Conservation (phyloP, 2,797 vertebrate genomes). For the Esox lucius region DNA sequence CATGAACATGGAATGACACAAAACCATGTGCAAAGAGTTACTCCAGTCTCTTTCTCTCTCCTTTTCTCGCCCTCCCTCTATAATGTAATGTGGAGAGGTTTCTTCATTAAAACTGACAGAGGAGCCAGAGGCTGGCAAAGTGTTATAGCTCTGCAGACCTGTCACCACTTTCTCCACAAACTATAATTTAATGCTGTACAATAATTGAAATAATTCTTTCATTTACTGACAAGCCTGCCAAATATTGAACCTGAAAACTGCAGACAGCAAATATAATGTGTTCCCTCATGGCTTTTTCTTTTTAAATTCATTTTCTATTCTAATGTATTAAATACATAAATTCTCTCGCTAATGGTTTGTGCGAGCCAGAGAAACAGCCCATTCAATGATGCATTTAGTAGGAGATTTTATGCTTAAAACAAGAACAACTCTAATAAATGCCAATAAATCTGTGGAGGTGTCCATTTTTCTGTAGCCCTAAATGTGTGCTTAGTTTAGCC, state of each 20-base stretch:
- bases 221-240: conserved; percentile 74
- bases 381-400: conserved; percentile 65
- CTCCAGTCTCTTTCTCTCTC: conserved; percentile 31
- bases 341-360: conserved; percentile 71
- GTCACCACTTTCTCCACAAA: conserved; percentile 69
- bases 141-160: conserved; percentile 71
- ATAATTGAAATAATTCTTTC: conserved; percentile 74
- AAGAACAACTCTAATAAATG: conserved; percentile 69
- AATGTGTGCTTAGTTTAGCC: conserved; percentile 67
- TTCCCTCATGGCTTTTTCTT: conserved; percentile 62
- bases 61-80: conserved; percentile 1
- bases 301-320: conserved; percentile 73
- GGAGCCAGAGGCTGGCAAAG: conserved; percentile 67
- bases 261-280: conserved; percentile 71
- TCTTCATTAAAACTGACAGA: conserved; percentile 76
- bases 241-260: conserved; percentile 75
- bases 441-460: conserved; percentile 64
- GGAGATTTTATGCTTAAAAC: conserved; percentile 67
- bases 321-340: conserved; percentile 77
- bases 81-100: conserved; percentile 55
- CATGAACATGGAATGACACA: too few species aligned
- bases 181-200: conserved; percentile 69
- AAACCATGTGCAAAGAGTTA: too few species aligned
- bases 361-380: conserved; percentile 61
- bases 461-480: conserved; percentile 60